Evolutionary conservation across 2,888 invertebrate genomes (phyloP), one percentile per base, ranked within the genome.

Genomic region (Chrysomela aeneicollis): DNA sequence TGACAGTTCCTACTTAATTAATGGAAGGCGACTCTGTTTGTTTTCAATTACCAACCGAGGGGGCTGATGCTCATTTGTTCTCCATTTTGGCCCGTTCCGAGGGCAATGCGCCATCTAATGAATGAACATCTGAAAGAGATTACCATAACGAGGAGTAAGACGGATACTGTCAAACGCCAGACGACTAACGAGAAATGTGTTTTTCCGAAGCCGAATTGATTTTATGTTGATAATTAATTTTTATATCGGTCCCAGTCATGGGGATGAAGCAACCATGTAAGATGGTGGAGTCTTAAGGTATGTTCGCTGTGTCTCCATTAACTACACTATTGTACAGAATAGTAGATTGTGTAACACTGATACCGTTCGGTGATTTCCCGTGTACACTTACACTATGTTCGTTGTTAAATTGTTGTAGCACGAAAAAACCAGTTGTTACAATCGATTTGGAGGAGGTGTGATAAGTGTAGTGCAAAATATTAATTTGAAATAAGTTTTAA

Each of bases 1-100:
- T 52, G 65, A 61, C 65, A 65, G 64, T 59, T 59, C 32, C 35
- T 49, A 58, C 58, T 61, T 65, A 61, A 61, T 65, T 65, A 65
- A 65, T 61, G 61, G 65, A 58, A 61, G 53, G 59, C 61, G 55
- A 65, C 52, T 65, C 61, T 61, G 65, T 59, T 65, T 65, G 58
- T 64, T 64, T 66, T 59, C 62, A 59, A 61, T 66, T 66, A 59
- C 59, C 62, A 54, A 15, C 42, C 42, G n/a, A 42, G 26, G 37
- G 42, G 22, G 62, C 46, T 17, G 35, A 32, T 26, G 61, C 52
- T 37, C 22, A 46, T 54, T 59, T 52, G 63, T 61, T 63, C 58
- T 61, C 22, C 42, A 15, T 42, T 35, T 35, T 10, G 35, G 35
- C 6, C 35, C 10, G 35, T 35, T 35, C 35, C 10, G 35, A 12